phyloP scores from a whole-genome alignment of 2,797 vertebrate species.

The Pangasius larnaudii region DNA sequence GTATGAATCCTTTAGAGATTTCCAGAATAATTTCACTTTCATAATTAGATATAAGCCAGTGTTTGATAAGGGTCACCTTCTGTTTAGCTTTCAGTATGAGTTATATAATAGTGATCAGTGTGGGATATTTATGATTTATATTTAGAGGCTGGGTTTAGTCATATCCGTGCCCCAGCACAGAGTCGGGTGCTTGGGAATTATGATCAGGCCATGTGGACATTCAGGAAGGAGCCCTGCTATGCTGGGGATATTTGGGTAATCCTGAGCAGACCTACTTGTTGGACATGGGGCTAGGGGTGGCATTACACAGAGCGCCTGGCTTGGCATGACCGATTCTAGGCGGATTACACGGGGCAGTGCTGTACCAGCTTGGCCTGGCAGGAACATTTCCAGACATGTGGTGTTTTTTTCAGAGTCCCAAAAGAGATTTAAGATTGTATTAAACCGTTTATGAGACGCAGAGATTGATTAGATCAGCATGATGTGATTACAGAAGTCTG shows the following conservation, averaged over 20 bases:
- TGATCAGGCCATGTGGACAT: conserved; percentile 42
- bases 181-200: conserved; percentile 45
- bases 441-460: conserved; percentile 28
- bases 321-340: conserved; percentile 52
- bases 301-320: conserved; percentile 55
- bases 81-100: neutral
- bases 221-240: conserved; percentile 51
- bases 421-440: conserved; percentile 44
- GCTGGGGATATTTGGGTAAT: conserved; percentile 55
- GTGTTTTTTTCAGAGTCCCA: neutral
- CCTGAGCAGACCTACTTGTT: conserved; percentile 58
- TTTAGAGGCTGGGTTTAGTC: conserved; percentile 33
- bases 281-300: conserved; percentile 50
- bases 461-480: conserved; percentile 12
- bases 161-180: conserved; percentile 13
- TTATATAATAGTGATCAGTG: conserved; percentile 51
- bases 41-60: too few species aligned
- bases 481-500: neutral
- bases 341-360: conserved; percentile 55
- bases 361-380: conserved; percentile 55
- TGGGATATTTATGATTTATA: conserved; percentile 51
- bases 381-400: conserved; percentile 43
- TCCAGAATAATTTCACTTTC: neutral
- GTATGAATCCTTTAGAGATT: neutral
- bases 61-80: neutral